Conservation (phyloP, 2,113 vertebrate species). For the Heterocephalus glaber region DNA sequence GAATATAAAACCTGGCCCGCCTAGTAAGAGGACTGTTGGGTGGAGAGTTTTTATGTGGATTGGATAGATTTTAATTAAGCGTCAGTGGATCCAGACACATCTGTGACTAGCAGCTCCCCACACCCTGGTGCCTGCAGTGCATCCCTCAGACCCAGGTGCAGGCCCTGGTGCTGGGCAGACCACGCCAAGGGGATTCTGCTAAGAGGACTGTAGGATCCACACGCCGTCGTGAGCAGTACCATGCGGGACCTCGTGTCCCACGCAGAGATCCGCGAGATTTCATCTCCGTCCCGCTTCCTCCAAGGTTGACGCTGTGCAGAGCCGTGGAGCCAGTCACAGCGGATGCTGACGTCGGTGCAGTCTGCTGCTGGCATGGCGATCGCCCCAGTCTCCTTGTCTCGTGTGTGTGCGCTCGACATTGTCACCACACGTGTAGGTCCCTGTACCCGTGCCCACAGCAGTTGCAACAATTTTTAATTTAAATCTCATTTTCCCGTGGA, state of each 20-base stretch:
- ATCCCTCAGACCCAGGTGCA: not conserved
- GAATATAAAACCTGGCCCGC: constrained; percentile 46
- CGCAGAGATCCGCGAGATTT: not conserved
- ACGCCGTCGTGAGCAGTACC: not conserved
- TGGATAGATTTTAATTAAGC: constrained; percentile 62
- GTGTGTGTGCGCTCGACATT: too few species aligned
- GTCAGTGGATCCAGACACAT: not conserved
- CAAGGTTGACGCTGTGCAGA: too few species aligned
- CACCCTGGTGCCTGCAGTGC: not conserved
- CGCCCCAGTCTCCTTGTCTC: too few species aligned
- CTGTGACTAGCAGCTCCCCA: not conserved
- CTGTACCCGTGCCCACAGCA: too few species aligned
- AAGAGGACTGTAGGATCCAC: not conserved
- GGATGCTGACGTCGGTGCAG: too few species aligned
- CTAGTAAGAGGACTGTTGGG: not conserved
- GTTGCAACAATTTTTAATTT: too few species aligned
- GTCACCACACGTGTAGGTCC: too few species aligned
- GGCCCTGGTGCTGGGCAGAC: not conserved
- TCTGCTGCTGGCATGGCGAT: too few species aligned
- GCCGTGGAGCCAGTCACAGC: too few species aligned
- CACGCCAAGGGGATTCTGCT: not conserved
- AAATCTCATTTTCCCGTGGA: too few species aligned
- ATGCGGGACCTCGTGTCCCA: not conserved
- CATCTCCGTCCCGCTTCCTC: too few species aligned
- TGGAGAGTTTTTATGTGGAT: constrained; percentile 46